Evolutionary conservation across 1,140 invertebrate species (phyloP), one percentile per base, ranked within the genome.

Genomic region (Monochamus saltuarius): DNA sequence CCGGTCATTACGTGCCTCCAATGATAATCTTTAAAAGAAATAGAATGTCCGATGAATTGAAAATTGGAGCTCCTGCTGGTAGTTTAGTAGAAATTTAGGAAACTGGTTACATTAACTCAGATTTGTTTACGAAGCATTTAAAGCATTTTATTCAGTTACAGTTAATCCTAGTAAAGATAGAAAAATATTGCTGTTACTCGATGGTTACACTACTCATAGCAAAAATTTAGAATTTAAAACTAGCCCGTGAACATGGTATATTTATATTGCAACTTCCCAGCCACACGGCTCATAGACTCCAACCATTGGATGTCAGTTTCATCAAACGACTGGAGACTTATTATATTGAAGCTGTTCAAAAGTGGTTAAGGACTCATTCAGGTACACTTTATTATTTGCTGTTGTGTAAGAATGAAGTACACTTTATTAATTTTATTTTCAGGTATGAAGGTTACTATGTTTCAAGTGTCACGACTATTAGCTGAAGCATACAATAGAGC

Each of bases 261-360:
- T 39, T 68, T 34, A 10, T 68, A 10, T 39, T 69, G 9, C 59
- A 50, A 29, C 49, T 69, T 19, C 65, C 62, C 4, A 22, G 50
- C 6, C 68, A 68, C 38, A 65, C 55, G 17, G 66, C 57, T 8
- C 66, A 68, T 61, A 56, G 67, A 0, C 59, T 69, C 8, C 75
- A 79, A 56, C 76, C 76, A 16, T 58, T 79, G 29, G 77, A 79
- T 67, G 73, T 77, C 36, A 62, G 56, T 43, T 64, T 78, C 47
- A 76, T 76, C 59, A 54, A 54, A 9, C 68, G 73, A 37, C 39
- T 77, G 22, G 67, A 73, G 22, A 69, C 45, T 36, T 69, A 53
- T 42, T 72, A 54, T 29, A 58, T 47, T 56, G 52, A 64, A 52
- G 61, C 55, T 36, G 10, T 62, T 29, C 22, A n/a, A n/a, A 59